Evolutionary conservation across 2,797 vertebrate genomes (phyloP), one percentile per base, ranked within the genome.

Genomic region (Neosilurus mollespiculum): DNA sequence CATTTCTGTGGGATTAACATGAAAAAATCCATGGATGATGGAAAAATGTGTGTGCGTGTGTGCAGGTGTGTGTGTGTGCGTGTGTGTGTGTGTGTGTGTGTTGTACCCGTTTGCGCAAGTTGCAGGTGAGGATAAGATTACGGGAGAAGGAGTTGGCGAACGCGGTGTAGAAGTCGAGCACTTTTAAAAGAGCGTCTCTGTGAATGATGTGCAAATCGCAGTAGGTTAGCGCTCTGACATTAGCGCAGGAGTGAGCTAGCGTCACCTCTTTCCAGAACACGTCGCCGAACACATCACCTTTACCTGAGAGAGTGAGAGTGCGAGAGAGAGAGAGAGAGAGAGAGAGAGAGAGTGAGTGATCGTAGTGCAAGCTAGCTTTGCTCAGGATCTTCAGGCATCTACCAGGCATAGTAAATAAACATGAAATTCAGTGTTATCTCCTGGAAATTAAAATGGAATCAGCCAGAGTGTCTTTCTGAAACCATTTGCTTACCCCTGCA

Each of bases 251-350:
- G 0, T 98, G 98, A 9, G 98, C 98, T 65, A 99, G 91, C 0
- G 95, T 96, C 12, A 95, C 96, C 84, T 99, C 97, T 80, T 99
- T 99, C 98, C 98, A 99, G 90, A 99, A 99, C 86, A 99, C 96
- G 43, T 99, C 97, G 0, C 97, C 97, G 79, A 99, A 99, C 71
- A 98, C 97, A 10, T 99, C 97, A 0, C 97, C 97, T 94, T 99
- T 98, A 88, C 97, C 97, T 0, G 76, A 56, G 34, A 80, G n/a
- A 75, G 6, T 22, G n/a, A 67, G 65, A 61, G 18, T 18, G 54
- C 59, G 20, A 80, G 34, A 34, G 18, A 53, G 7, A 76, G 66
- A 71, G 16, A 65, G 30, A 77, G 22, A n/a, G 15, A 61, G 34
- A 70, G 22, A 51, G 43, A 58, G 12, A 30, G 51, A 30, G 49